Evolutionary conservation across 2,888 invertebrate genomes (phyloP).

Genomic region (Apotomis turbidana): DNA sequence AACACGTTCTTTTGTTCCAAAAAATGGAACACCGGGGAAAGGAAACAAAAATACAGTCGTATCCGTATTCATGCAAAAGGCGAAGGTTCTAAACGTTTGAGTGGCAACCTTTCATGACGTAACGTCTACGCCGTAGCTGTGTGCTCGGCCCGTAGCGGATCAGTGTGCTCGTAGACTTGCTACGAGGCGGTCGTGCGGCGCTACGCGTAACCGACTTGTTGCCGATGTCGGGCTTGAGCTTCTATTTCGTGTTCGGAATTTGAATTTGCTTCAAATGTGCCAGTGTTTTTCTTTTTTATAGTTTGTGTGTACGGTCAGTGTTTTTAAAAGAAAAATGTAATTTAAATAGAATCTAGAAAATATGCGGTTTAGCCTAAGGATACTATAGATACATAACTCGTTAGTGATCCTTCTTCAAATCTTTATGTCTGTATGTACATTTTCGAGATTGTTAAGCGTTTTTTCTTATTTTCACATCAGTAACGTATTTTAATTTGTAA

Average conservation of each 20-base stretch:
- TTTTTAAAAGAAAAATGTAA: background rate
- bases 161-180: constrained; percentile 69
- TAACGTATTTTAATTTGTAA: too few relatives aligned
- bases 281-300: constrained; percentile 7
- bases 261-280: constrained; percentile 8
- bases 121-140: constrained; percentile 59
- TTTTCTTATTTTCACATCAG: too few relatives aligned
- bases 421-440: too few relatives aligned
- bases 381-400: too few relatives aligned
- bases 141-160: constrained; percentile 56
- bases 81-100: constrained; percentile 74
- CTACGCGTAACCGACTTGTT: constrained; percentile 28
- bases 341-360: too few relatives aligned
- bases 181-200: constrained; percentile 55
- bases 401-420: too few relatives aligned
- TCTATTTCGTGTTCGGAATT: constrained; percentile 21
- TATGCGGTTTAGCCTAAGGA: background rate
- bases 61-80: constrained; percentile 75
- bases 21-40: constrained; percentile 69
- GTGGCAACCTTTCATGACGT: constrained; percentile 72
- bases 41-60: constrained; percentile 72
- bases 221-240: constrained; percentile 20
- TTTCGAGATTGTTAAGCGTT: too few relatives aligned
- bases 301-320: background rate
- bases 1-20: constrained; percentile 65